A percentile compares a stretch with the other conserved stretches of the same genome.
These are phyloP conservation scores for Schizopygopsis pylzovi DNA, from an alignment of 2,797 vertebrate genomes.

Conservation along the genomic window DNA sequence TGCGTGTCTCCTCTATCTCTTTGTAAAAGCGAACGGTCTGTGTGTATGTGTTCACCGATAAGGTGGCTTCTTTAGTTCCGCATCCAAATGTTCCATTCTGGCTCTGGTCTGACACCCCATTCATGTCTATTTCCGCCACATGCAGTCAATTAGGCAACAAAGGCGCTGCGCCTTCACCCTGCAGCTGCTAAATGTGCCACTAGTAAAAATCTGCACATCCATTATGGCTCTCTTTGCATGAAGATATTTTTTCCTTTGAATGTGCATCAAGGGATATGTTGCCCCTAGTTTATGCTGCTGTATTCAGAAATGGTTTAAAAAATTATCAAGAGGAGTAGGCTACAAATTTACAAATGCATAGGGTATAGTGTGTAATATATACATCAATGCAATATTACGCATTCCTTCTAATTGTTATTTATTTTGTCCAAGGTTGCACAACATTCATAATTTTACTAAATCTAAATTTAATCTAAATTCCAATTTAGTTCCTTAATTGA, in stretches of 20 bases:
- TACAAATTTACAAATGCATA: conserved; percentile 8
- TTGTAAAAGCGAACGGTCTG: conserved; percentile 43
- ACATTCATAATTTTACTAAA: not conserved
- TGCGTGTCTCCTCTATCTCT: conserved; percentile 42
- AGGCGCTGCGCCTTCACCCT: conserved; percentile 30
- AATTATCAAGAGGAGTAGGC: not conserved
- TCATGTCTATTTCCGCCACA: conserved; percentile 49
- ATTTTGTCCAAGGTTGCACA: not conserved
- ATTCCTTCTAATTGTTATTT: not conserved
- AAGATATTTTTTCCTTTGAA: conserved; percentile 38
- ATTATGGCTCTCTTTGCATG: conserved; percentile 38
- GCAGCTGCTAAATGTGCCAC: conserved; percentile 41
- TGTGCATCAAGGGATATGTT: conserved; percentile 17
- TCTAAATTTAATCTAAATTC: no score
- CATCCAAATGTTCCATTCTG: conserved; percentile 47
- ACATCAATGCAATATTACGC: not conserved
- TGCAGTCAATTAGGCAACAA: conserved; percentile 51
- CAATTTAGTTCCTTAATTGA: not conserved
- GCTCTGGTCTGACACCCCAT: conserved; percentile 46
- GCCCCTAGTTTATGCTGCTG: not conserved
- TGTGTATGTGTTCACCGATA: conserved; percentile 46
- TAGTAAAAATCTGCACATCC: conserved; percentile 26
- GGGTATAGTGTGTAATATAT: not conserved
- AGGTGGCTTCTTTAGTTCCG: conserved; percentile 37
- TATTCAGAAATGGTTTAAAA: not conserved